Evolutionary conservation across 1,140 invertebrate species (phyloP).

Genomic region (Cotesia typhae): DNA sequence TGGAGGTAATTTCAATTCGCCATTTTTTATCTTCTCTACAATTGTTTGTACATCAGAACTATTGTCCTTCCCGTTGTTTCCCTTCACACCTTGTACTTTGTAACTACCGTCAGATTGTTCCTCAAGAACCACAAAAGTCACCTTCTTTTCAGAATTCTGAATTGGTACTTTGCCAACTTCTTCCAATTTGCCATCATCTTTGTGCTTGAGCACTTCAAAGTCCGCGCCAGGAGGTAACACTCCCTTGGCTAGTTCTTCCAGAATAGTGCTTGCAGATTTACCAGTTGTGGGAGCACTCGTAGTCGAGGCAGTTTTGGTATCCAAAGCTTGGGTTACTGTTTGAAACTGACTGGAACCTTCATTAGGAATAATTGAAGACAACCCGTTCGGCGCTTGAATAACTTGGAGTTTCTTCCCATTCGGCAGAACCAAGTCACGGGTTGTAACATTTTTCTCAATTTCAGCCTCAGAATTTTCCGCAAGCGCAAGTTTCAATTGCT

Average conservation of each 20-base stretch:
- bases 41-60: slow-evolving; percentile 79
- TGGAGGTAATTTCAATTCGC: slow-evolving; percentile 80
- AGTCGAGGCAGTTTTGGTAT: slow-evolving; percentile 23
- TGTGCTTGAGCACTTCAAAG: slow-evolving; percentile 79
- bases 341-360: slow-evolving; percentile 39
- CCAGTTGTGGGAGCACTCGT: slow-evolving; percentile 64
- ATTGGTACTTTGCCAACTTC: slow-evolving; percentile 72
- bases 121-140: slow-evolving; percentile 85
- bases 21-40: slow-evolving; percentile 80
- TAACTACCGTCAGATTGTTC: slow-evolving; percentile 84
- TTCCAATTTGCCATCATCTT: slow-evolving; percentile 75
- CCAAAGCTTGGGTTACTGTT: slow-evolving; percentile 39
- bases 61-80: slow-evolving; percentile 75
- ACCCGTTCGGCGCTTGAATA: slow-evolving; percentile 62
- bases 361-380: slow-evolving; percentile 46
- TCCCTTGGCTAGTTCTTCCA: slow-evolving; percentile 80
- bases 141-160: slow-evolving; percentile 76
- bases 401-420: slow-evolving; percentile 79
- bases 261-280: slow-evolving; percentile 67
- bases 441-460: slow-evolving; percentile 73
- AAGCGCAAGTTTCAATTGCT: slow-evolving; percentile 76
- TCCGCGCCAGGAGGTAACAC: slow-evolving; percentile 79
- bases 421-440: slow-evolving; percentile 75
- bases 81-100: slow-evolving; percentile 80
- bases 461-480: slow-evolving; percentile 73